Conservation (phyloP, 2,113 vertebrate genomes). For the Hippocampus abdominalis region DNA sequence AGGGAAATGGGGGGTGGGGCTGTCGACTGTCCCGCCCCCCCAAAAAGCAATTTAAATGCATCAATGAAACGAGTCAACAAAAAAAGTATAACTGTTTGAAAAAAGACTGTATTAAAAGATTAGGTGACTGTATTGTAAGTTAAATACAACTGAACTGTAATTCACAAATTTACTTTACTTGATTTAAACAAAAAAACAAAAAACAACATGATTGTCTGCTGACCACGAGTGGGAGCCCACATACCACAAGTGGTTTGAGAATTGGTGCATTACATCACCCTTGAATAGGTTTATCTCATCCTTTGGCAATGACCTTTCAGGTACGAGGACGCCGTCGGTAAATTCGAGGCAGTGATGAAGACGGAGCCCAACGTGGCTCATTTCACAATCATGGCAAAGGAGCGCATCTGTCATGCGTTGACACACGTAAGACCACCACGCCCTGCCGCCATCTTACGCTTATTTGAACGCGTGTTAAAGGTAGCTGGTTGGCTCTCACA, state of each 20-base stretch:
- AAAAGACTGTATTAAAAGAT: no score
- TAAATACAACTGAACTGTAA: no score
- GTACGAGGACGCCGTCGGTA: slow-evolving; percentile 85
- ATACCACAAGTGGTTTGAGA: background rate
- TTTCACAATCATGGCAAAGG: slow-evolving; percentile 82
- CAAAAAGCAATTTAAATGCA: no score
- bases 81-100: no score
- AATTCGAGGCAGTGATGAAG: slow-evolving; percentile 87
- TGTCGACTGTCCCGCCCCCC: no score
- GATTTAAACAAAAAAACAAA: no score
- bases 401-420: slow-evolving; percentile 91
- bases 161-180: no score
- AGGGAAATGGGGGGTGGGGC: no score
- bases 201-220: background rate
- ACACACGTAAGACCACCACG: slow-evolving; percentile 75
- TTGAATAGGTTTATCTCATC: background rate
- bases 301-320: slow-evolving; percentile 56
- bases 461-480: background rate
- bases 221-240: background rate
- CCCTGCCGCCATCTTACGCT: background rate
- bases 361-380: slow-evolving; percentile 80
- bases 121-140: no score
- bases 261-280: background rate
- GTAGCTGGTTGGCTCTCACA: slow-evolving; percentile 42
- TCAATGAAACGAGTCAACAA: no score